Evolutionary conservation across 2,113 vertebrate species (phyloP).

Genomic region (Tychaedon coryphoeus): DNA sequence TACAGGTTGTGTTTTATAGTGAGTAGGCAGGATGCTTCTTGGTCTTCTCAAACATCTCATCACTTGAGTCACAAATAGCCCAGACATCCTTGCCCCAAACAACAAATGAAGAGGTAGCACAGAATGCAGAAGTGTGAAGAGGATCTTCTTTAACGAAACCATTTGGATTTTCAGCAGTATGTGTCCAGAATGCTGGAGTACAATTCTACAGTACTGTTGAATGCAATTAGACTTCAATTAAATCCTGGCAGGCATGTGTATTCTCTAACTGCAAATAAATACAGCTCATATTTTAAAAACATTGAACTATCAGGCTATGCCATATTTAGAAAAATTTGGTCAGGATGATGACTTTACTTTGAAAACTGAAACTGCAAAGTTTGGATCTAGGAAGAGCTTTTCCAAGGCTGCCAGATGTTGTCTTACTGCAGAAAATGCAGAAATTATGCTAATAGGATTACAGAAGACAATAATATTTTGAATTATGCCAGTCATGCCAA

Average conservation of each 20-base stretch:
- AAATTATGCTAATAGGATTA: background rate
- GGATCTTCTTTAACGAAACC: background rate
- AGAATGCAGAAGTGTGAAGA: background rate
- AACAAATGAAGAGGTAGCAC: background rate
- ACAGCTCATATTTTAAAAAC: background rate
- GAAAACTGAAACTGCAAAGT: background rate
- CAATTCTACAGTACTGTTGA: fast-evolving
- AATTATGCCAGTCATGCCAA: background rate
- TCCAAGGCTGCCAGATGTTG: background rate
- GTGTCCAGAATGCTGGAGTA: background rate
- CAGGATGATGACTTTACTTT: background rate
- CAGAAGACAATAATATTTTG: background rate
- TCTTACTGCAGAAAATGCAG: background rate
- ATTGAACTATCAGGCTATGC: background rate
- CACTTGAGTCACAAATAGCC: background rate
- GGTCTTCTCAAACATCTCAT: background rate
- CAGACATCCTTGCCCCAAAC: background rate
- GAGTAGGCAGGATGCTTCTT: background rate
- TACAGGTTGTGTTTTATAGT: background rate
- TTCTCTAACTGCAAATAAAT: background rate
- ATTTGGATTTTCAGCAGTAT: background rate
- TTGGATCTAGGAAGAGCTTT: background rate
- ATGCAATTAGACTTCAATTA: background rate
- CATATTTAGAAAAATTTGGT: background rate
- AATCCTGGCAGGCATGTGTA: background rate